Evolutionary conservation across 2,113 vertebrate species (phyloP).

Genomic region (Alosa alosa): DNA sequence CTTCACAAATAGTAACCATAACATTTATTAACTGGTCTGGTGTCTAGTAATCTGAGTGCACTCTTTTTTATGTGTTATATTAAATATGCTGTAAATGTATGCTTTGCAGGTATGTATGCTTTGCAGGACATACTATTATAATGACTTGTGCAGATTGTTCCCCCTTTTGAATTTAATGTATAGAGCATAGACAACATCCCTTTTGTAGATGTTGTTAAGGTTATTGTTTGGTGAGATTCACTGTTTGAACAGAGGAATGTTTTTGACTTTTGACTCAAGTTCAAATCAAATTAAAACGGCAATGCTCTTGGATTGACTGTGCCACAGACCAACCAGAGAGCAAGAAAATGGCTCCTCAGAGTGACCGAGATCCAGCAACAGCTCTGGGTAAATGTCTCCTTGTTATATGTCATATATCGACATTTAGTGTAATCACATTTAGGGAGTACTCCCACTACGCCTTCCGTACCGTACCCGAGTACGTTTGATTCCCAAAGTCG

Average conservation of each 20-base stretch:
- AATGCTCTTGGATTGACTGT: constrained; percentile 41
- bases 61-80: neutral
- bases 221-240: neutral
- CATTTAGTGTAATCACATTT: constrained; percentile 14
- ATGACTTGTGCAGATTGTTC: neutral
- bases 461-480: too few relatives aligned
- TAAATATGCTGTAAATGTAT: neutral
- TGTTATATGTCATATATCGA: neutral
- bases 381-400: constrained; percentile 62
- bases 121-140: neutral
- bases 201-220: neutral
- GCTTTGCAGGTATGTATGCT: neutral
- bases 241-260: neutral
- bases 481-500: too few relatives aligned
- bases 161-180: neutral
- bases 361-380: constrained; percentile 76
- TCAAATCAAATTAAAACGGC: neutral
- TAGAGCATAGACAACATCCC: neutral
- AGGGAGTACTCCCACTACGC: too few relatives aligned
- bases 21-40: neutral
- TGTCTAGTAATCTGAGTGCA: neutral
- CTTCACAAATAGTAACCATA: neutral
- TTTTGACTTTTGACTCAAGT: neutral
- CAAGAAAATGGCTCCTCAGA: constrained; percentile 88
- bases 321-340: constrained; percentile 86